Evolutionary conservation across 2,888 invertebrate genomes (phyloP), one percentile per base, ranked within the genome.

Genomic region (Meteorus colon): DNA sequence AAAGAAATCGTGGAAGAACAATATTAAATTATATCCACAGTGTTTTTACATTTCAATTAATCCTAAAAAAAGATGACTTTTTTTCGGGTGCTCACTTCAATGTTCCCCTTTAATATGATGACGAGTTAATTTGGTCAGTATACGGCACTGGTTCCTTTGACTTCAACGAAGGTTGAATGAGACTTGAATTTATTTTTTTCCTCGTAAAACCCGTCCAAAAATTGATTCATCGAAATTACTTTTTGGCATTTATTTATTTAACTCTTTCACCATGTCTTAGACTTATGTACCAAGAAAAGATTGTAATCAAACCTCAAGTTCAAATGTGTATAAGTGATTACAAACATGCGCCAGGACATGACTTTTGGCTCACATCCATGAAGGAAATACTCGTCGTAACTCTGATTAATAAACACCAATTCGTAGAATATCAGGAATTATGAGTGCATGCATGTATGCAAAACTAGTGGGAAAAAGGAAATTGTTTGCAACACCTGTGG

Each of bases 401-500:
- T 59, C 59, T 41, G 55, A 59, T 59, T 70, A 70, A 70, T 70
- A 70, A 60, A 60, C 29, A 27, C 34, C 59, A 51, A 12, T 70
- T 70, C 70, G 59, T 29, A 14, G 69, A 69, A 69, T 59, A 34
- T 34, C 10, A n/a, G 24, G 24, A 19, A n/a, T 4, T 10, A 55
- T 19, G 6, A 5, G 24, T 55, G 8, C n/a, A 24, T 55, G 6
- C n/a, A 55, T 55, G 19, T 8, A 19, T 55, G 19, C 19, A 19
- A 19, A 4, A 19, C 4, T n/a, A 55, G 55, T 19, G 27, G 19
- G 55, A 66, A 24, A 73, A 60, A 14, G 1, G 2, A 16, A 59
- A 73, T 19, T 24, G 16, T 29, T 59, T 66, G 14, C n/a, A 37
- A 10, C 4, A 73, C 24, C 67, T 45, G 55, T 5, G 31, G 16